Evolutionary conservation across 2,797 vertebrate species (phyloP).

Genomic region (Onychomys leucogaster): DNA sequence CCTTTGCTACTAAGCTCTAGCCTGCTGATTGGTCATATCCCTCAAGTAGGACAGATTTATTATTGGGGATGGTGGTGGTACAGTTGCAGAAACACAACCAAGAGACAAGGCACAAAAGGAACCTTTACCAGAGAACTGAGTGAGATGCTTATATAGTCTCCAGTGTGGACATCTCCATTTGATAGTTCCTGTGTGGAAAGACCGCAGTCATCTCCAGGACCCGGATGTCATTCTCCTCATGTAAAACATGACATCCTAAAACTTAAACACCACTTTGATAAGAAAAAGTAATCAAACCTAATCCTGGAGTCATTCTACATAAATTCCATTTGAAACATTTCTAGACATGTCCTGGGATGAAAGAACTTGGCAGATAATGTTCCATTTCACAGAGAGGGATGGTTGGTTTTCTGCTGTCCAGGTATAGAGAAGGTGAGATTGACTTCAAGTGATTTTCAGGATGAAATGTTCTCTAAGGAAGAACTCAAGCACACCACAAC

Average conservation of each 20-base stretch:
- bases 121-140: neutral
- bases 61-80: neutral
- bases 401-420: neutral
- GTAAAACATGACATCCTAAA: neutral
- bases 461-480: slow-evolving; percentile 5
- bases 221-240: neutral
- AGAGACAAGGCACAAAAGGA: neutral
- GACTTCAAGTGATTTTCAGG: neutral
- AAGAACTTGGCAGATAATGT: neutral
- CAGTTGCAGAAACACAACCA: neutral
- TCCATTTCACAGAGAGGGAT: neutral
- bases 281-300: neutral
- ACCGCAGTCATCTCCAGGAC: neutral
- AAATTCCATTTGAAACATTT: neutral
- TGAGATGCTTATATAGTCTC: neutral
- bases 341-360: neutral
- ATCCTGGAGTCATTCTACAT: neutral
- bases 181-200: slow-evolving; percentile 1
- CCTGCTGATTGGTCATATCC: neutral
- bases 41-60: neutral
- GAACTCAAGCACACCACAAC: neutral
- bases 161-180: neutral
- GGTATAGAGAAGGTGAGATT: neutral
- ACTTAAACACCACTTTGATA: neutral
- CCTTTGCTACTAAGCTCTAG: neutral